Evolutionary conservation across 2,113 vertebrate species (phyloP).

Genomic region (Smithornis capensis): DNA sequence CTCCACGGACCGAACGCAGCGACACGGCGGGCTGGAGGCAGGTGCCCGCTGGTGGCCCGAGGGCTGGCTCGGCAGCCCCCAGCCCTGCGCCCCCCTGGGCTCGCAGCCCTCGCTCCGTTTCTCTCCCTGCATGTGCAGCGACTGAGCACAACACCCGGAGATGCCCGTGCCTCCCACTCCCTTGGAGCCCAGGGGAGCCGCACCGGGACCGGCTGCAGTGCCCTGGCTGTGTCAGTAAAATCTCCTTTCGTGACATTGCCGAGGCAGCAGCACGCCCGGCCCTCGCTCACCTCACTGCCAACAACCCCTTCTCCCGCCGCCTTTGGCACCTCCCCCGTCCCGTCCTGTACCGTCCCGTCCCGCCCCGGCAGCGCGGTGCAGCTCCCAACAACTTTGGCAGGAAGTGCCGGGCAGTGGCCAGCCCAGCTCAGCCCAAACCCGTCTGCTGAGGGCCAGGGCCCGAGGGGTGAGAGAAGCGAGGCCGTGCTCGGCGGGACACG

Average conservation of each 20-base stretch:
- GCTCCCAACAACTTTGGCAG: not conserved
- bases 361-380: not conserved
- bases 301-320: not conserved
- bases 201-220: fast-evolving
- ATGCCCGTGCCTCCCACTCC: not conserved
- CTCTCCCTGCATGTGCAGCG: not conserved
- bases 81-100: not conserved
- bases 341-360: not conserved
- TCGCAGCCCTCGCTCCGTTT: not conserved
- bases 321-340: not conserved
- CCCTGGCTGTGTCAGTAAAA: not conserved
- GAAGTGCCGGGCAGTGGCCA: not conserved
- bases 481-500: not conserved
- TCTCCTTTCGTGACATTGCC: fast-evolving
- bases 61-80: not conserved
- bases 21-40: not conserved
- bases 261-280: fast-evolving
- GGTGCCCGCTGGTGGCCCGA: not conserved
- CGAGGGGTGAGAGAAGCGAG: not conserved
- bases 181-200: not conserved
- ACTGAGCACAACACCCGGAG: not conserved
- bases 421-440: not conserved
- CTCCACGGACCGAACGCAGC: not conserved
- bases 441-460: not conserved
- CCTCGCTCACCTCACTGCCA: too few relatives aligned